Evolutionary conservation across 2,113 vertebrate species (phyloP).

Genomic region (Rhinopomastus cyanomelas): DNA sequence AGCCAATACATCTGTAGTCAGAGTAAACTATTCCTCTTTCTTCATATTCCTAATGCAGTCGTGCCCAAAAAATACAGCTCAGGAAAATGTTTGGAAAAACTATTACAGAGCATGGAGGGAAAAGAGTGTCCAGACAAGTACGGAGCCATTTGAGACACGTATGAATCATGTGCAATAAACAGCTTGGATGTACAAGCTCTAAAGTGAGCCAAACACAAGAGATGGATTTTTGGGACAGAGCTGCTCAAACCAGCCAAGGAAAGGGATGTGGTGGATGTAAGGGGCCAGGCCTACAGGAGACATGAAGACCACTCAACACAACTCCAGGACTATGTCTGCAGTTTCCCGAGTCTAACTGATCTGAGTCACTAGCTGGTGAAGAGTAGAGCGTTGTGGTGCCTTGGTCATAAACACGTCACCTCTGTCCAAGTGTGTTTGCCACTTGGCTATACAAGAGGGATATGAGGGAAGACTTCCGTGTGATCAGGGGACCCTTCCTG

Average conservation of each 20-base stretch:
- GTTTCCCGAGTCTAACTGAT: background rate
- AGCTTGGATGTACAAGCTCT: constrained; percentile 2
- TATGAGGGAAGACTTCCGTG: background rate
- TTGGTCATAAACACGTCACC: background rate
- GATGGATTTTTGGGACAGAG: background rate
- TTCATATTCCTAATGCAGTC: background rate
- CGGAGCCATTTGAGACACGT: constrained; percentile 18
- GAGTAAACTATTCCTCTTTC: constrained; percentile 30
- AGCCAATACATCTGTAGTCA: constrained; percentile 40
- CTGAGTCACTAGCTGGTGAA: background rate
- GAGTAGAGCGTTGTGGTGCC: background rate
- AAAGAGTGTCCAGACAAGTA: constrained; percentile 23
- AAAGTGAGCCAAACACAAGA: background rate
- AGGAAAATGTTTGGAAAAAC: constrained; percentile 53
- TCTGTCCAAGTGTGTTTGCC: background rate
- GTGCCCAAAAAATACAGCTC: background rate
- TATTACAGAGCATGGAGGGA: background rate
- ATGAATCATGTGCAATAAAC: constrained; percentile 42
- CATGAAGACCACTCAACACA: fast-evolving
- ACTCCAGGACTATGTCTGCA: background rate
- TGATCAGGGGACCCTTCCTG: background rate
- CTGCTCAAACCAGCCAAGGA: background rate
- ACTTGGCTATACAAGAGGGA: background rate
- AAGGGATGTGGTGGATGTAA: background rate
- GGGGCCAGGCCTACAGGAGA: background rate